Evolutionary conservation across 1,140 invertebrate species (phyloP).

Genomic region (Melipona quadrifasciata): DNA sequence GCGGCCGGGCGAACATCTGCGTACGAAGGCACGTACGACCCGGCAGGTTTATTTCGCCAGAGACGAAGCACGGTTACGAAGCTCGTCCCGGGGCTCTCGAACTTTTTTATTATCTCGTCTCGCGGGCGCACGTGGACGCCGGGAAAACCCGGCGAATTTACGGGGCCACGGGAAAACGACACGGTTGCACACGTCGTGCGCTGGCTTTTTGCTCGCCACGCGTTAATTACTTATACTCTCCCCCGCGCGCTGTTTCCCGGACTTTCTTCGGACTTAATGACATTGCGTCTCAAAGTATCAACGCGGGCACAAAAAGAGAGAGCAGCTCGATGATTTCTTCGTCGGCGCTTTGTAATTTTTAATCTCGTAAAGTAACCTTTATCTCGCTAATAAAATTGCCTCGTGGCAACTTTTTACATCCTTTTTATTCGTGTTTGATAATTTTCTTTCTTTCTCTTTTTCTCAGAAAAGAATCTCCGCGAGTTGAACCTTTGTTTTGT

Average conservation of each 20-base stretch:
- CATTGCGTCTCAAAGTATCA: not conserved
- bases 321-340: not conserved
- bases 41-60: conserved; percentile 47
- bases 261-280: not conserved
- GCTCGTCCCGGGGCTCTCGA: conserved; percentile 27
- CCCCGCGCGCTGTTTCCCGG: not conserved
- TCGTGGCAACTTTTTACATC: too few species aligned
- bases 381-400: not conserved
- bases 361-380: not conserved
- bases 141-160: conserved; percentile 42
- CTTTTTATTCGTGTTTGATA: too few species aligned
- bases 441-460: too few species aligned
- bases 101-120: conserved; percentile 61
- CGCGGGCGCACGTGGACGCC: not conserved
- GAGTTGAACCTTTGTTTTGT: not conserved
- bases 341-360: not conserved
- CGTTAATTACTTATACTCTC: conserved; percentile 47
- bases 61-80: conserved; percentile 21
- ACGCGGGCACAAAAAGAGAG: not conserved
- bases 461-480: too few species aligned
- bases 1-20: conserved; percentile 5
- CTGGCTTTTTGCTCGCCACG: conserved; percentile 31
- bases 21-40: conserved; percentile 28
- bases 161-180: not conserved
- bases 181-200: not conserved